Evolutionary conservation across 2,797 vertebrate species (phyloP).

Genomic region (Stomatorhinus walkeri): DNA sequence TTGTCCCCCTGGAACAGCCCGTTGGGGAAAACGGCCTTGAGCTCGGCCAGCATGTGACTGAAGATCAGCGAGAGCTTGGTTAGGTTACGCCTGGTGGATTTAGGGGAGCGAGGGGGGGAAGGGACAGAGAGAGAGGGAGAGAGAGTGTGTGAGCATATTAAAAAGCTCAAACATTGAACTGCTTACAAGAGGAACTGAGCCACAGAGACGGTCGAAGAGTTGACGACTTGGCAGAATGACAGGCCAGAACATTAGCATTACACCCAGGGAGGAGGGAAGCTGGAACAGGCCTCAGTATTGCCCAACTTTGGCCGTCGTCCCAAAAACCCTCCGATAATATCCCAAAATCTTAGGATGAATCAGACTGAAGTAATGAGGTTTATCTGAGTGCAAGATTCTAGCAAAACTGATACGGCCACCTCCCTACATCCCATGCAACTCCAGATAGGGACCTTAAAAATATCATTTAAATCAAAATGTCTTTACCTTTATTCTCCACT

Average conservation of each 20-base stretch:
- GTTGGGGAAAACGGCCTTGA: conserved; percentile 94
- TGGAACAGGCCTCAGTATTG: background rate
- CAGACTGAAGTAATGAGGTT: background rate
- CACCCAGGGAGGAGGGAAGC: background rate
- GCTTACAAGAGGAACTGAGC: background rate
- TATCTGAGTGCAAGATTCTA: background rate
- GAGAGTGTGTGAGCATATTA: conserved; percentile 8
- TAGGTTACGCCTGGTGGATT: conserved; percentile 74
- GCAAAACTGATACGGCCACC: background rate
- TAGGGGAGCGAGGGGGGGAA: background rate
- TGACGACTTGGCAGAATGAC: background rate
- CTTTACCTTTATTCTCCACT: background rate
- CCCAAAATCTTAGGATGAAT: background rate
- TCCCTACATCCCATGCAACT: background rate
- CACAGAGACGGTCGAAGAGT: background rate
- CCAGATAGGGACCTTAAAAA: background rate
- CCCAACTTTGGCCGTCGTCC: background rate
- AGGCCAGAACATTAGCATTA: background rate
- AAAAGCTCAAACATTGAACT: background rate
- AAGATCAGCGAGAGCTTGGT: conserved; percentile 96
- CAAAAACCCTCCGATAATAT: background rate
- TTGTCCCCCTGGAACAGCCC: conserved; percentile 94
- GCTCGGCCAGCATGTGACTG: conserved; percentile 96
- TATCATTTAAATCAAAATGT: background rate
- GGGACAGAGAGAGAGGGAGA: conserved; percentile 35